phyloP scores from a whole-genome alignment of 2,888 invertebrate species.

The Lagria hirta region DNA sequence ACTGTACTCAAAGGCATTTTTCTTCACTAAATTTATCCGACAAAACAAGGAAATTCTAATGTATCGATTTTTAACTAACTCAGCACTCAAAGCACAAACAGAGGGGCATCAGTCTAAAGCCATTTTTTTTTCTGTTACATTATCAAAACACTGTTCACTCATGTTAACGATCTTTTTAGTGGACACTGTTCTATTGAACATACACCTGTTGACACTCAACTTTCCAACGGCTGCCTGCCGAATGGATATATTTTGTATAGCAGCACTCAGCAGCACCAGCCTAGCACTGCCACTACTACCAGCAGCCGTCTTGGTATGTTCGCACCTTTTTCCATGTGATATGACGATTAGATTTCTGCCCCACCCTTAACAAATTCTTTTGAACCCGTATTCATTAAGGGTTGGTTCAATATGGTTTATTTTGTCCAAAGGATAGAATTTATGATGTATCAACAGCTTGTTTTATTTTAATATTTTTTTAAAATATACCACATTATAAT shows the following conservation, averaged over 20 bases:
- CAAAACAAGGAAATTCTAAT: constrained; percentile 2
- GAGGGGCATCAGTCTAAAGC: constrained; percentile 2
- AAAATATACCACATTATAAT: no score
- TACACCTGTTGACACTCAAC: constrained; percentile 22
- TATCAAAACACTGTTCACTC: constrained; percentile 7
- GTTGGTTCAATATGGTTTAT: constrained; percentile 6
- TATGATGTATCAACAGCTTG: no score
- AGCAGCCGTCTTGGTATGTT: constrained; percentile 7
- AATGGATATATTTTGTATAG: no score
- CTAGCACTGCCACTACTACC: constrained; percentile 3
- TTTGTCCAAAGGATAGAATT: no score
- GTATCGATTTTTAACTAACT: constrained; percentile 17
- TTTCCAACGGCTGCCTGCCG: constrained; percentile 15
- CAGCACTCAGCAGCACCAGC: no score
- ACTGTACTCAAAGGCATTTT: constrained; percentile 41
- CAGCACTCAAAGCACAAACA: constrained; percentile 18
- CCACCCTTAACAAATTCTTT: constrained; percentile 19
- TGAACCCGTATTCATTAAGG: constrained; percentile 11
- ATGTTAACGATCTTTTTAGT: constrained; percentile 5
- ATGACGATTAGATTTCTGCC: constrained; percentile 16
- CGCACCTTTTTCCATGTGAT: constrained; percentile 14
- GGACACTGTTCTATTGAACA: constrained; percentile 1
- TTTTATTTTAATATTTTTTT: no score
- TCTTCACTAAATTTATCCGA: constrained; percentile 12
- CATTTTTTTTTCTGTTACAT: constrained; percentile 1